Evolutionary conservation across 2,113 vertebrate genomes (phyloP).

Genomic region (Pelmatolapia mariae): DNA sequence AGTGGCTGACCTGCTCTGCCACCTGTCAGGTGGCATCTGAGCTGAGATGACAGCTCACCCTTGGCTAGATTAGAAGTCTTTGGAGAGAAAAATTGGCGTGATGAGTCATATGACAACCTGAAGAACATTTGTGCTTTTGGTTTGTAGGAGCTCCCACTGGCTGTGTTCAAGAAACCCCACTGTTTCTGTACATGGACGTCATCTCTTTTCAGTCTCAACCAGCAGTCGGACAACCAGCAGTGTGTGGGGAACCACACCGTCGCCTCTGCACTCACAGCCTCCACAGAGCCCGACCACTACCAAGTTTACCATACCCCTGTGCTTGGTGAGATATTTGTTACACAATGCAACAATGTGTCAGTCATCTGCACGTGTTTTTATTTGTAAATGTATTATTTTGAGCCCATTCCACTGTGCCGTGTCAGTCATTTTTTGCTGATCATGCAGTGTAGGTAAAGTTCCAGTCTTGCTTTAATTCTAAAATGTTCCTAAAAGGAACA

Average conservation of each 20-base stretch:
- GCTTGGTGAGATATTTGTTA: slow-evolving; percentile 74
- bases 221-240: slow-evolving; percentile 47
- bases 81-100: not conserved
- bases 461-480: not conserved
- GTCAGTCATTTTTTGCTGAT: not conserved
- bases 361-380: not conserved
- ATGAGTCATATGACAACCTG: not conserved
- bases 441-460: not conserved
- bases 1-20: not conserved
- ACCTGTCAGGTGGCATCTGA: not conserved
- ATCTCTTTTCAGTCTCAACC: slow-evolving; percentile 68
- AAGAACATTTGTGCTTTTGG: not conserved
- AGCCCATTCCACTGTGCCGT: not conserved
- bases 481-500: not conserved
- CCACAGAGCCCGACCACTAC: slow-evolving; percentile 52
- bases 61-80: not conserved
- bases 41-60: not conserved
- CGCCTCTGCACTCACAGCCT: not conserved
- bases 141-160: slow-evolving; percentile 86
- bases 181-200: slow-evolving; percentile 86
- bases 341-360: not conserved
- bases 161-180: slow-evolving; percentile 72
- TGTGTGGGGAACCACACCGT: slow-evolving; percentile 50
- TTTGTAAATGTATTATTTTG: not conserved
- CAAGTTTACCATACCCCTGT: slow-evolving; percentile 90